Evolutionary conservation across 2,797 vertebrate genomes (phyloP), one percentile per base, ranked within the genome.

Genomic region (Antennarius maculatus): DNA sequence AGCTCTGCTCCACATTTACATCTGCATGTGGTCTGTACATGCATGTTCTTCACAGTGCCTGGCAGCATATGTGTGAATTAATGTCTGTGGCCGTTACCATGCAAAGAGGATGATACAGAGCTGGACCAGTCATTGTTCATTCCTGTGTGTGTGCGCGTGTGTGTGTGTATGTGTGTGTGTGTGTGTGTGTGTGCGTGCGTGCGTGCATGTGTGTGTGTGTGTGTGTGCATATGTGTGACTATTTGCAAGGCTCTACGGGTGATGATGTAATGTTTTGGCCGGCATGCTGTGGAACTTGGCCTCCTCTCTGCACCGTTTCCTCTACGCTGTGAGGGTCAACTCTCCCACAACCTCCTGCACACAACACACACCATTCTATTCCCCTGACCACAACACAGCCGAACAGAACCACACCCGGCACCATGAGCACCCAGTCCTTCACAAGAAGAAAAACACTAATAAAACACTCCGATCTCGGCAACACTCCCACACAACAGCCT

Each of bases 261-360:
- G 66, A 68, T 92, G 90, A 92, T 75, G 90, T 91, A 83, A 92
- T 90, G 77, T 76, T 82, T 88, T 88, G 88, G 89, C 85, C 73
- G 4, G 75, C 64, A 42, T 64, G 74, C 87, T 91, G 90, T 92
- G 89, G 89, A 90, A 92, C 88, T 92, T 91, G 90, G 91, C 90
- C 77, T 88, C 66, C 61, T 82, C 86, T 86, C 83, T 72, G 69
- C 79, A 80, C 75, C 64, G 81, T 88, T 92, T 91, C 90, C 91
- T 91, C 86, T 84, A 81, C 75, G 53, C 88, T 86, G 86, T 28
- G 69, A 91, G 88, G 89, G 91, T 91, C 91, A 90, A 77, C 86
- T 78, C 86, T 91, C 90, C 88, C 90, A 89, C 86, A 89, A 87
- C 84, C 89, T 90, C 80, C 78, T 86, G 78, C 77, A 55, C 86